These are phyloP conservation scores for Pseudorasbora parva DNA, from an alignment of 2,113 vertebrate genomes.

Conservation along the genomic window DNA sequence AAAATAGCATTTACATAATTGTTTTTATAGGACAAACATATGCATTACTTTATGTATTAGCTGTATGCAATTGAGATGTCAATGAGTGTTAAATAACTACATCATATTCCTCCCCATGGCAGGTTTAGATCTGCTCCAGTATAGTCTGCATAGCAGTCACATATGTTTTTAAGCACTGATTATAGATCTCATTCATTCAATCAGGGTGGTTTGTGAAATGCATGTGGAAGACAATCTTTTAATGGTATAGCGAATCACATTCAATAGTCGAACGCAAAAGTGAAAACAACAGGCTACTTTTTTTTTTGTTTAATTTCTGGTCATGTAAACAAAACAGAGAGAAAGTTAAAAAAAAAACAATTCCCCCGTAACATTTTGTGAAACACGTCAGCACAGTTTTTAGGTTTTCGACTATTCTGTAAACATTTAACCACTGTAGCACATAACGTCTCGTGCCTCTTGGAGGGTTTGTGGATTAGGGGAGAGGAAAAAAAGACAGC, in stretches of 20 bases:
- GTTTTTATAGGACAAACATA: background rate
- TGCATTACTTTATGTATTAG: background rate
- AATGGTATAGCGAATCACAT: background rate
- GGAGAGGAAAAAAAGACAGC: slow-evolving; percentile 85
- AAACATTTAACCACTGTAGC: slow-evolving; percentile 61
- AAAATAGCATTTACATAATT: background rate
- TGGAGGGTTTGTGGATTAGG: slow-evolving; percentile 91
- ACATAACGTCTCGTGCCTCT: slow-evolving; percentile 85
- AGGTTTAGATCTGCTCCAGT: background rate
- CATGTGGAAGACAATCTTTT: background rate
- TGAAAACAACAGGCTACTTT: background rate
- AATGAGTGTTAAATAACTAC: background rate
- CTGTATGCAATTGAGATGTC: background rate
- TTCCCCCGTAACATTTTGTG: background rate
- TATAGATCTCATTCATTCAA: background rate
- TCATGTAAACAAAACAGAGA: background rate
- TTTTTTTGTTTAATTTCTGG: background rate
- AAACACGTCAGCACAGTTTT: background rate
- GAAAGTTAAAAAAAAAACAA: background rate
- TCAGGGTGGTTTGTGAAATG: background rate
- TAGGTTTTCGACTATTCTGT: background rate
- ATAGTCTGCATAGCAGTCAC: background rate
- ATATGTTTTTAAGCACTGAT: background rate
- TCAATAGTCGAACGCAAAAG: background rate
- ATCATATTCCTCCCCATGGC: background rate